Percentiles rank a stretch among this genome's conserved stretches.
These are phyloP conservation scores for Eupithecia vulgata DNA, from an alignment of 2,888 invertebrate genomes.

Conservation along the genomic window DNA sequence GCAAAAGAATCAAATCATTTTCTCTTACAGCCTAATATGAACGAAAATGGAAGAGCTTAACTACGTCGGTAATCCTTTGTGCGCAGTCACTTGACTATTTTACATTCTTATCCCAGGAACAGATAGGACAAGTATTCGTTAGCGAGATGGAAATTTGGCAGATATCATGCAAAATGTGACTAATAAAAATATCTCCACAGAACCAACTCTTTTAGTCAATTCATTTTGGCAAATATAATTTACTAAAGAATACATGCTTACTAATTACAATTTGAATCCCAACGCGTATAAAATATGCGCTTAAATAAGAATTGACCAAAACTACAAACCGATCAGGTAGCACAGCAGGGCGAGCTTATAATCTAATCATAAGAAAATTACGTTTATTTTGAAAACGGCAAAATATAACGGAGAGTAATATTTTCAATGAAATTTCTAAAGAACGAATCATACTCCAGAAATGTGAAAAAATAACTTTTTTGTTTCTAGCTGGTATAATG, in stretches of 20 bases:
- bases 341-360: constrained; percentile 32
- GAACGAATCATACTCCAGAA: not conserved
- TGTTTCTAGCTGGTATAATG: too few species aligned
- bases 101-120: not conserved
- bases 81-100: constrained; percentile 47
- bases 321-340: constrained; percentile 35
- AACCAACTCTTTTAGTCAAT: constrained; percentile 56
- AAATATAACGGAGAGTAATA: not conserved
- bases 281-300: constrained; percentile 46
- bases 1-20: constrained; percentile 52
- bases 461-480: not conserved
- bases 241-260: constrained; percentile 56
- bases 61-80: constrained; percentile 55
- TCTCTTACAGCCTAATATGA: constrained; percentile 63
- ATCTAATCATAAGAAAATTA: constrained; percentile 34
- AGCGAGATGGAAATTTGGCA: constrained; percentile 41
- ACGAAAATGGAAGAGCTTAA: constrained; percentile 65
- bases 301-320: constrained; percentile 68
- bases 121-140: not conserved
- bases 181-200: constrained; percentile 45
- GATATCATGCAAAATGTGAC: constrained; percentile 44
- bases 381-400: constrained; percentile 8
- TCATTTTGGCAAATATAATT: constrained; percentile 61
- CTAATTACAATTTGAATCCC: constrained; percentile 44
- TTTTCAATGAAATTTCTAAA: not conserved